Evolutionary conservation across 2,888 invertebrate genomes (phyloP).

Genomic region (Nephrotoma guestfalica): DNA sequence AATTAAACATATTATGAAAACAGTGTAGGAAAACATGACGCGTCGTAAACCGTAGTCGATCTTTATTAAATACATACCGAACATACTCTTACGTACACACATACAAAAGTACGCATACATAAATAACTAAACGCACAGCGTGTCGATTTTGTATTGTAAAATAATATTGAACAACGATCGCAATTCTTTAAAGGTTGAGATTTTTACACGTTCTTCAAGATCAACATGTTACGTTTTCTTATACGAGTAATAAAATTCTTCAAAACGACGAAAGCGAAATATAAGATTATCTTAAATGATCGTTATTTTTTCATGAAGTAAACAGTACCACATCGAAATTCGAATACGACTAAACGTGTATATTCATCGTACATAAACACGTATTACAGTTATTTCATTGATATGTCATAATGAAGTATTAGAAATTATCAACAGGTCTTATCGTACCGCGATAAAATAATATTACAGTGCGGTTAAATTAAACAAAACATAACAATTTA

Average conservation of each 20-base stretch:
- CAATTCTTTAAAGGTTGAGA: neutral
- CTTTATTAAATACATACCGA: neutral
- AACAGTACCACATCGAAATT: neutral
- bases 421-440: neutral
- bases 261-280: neutral
- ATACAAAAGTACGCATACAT: neutral
- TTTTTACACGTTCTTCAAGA: neutral
- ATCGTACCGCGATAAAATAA: neutral
- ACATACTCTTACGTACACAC: too few species aligned
- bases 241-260: neutral
- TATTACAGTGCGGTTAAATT: neutral
- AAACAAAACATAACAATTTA: neutral
- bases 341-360: neutral
- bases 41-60: neutral
- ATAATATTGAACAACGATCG: neutral
- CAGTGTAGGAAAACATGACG: neutral
- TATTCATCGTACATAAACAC: neutral
- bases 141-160: neutral
- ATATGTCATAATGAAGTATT: neutral
- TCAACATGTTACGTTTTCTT: neutral
- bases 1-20: too few species aligned
- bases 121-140: neutral
- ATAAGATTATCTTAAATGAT: neutral
- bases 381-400: neutral
- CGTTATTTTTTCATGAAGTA: neutral